Evolutionary conservation across 2,888 invertebrate species (phyloP).

Genomic region (Caenorhabditis sinica): DNA sequence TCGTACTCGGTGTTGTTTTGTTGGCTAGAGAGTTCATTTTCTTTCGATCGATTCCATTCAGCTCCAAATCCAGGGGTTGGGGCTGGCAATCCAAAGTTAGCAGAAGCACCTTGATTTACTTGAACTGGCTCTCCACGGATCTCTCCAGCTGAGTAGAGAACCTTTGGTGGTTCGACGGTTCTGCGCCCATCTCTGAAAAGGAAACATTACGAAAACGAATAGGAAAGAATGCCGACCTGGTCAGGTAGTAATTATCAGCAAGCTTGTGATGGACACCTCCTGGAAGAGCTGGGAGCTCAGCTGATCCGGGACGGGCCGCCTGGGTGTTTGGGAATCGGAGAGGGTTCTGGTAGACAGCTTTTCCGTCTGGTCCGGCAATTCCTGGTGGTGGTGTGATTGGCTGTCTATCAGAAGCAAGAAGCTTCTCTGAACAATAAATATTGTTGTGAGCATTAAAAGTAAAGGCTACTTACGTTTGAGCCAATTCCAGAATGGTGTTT

Average conservation of each 20-base stretch:
- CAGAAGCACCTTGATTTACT: slow-evolving; percentile 76
- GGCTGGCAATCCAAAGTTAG: slow-evolving; percentile 81
- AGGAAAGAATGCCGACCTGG: slow-evolving; percentile 49
- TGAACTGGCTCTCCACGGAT: slow-evolving; percentile 56
- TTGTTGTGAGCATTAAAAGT: not conserved
- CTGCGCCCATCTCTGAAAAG: slow-evolving; percentile 89
- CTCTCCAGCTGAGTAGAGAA: slow-evolving; percentile 73
- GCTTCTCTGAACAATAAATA: slow-evolving; percentile 66
- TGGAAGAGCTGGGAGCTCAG: slow-evolving; percentile 88
- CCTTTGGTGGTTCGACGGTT: slow-evolving; percentile 88
- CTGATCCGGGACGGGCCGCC: slow-evolving; percentile 88
- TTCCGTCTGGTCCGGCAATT: slow-evolving; percentile 78
- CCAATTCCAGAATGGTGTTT: slow-evolving; percentile 81
- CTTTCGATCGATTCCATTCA: slow-evolving; percentile 75
- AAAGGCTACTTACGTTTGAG: slow-evolving; percentile 56
- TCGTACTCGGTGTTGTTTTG: slow-evolving; percentile 72
- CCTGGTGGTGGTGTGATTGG: slow-evolving; percentile 79
- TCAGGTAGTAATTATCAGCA: slow-evolving; percentile 91
- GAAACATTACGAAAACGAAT: not conserved
- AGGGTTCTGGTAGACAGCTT: slow-evolving; percentile 77
- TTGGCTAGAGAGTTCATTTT: slow-evolving; percentile 68
- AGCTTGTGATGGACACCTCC: slow-evolving; percentile 90
- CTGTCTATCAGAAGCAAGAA: slow-evolving; percentile 79
- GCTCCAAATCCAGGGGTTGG: slow-evolving; percentile 83
- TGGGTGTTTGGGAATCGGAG: slow-evolving; percentile 82